phyloP scores from a whole-genome alignment of 2,113 vertebrate genomes.

The Chionodraco myersi region DNA sequence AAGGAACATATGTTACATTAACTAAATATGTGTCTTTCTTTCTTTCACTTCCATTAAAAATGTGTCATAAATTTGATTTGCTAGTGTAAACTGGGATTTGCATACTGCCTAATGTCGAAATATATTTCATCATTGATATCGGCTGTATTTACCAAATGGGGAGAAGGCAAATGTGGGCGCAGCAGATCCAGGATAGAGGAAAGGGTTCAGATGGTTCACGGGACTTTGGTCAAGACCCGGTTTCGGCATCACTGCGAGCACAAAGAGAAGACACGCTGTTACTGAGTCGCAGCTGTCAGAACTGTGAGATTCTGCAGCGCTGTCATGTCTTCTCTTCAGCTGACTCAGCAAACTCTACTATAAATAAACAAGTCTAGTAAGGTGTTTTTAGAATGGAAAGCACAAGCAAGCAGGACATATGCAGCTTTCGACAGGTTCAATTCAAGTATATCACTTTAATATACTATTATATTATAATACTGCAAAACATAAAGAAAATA shows the following conservation, averaged over 20 bases:
- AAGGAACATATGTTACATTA: background rate
- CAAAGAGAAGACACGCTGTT: constrained; percentile 31
- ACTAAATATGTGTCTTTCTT: background rate
- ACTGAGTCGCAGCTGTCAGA: constrained; percentile 5
- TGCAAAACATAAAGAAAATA: no score
- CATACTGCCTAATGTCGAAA: background rate
- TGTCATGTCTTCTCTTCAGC: background rate
- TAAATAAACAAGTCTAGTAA: constrained; percentile 32
- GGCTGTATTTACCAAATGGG: constrained; percentile 68
- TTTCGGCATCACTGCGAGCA: constrained; percentile 38
- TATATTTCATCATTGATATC: background rate
- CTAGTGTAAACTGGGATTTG: background rate
- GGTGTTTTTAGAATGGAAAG: constrained; percentile 4
- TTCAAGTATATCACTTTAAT: no score
- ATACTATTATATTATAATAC: no score
- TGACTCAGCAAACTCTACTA: constrained; percentile 26
- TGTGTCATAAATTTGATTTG: background rate
- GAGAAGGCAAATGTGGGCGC: constrained; percentile 66
- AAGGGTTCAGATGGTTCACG: constrained; percentile 64
- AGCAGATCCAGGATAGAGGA: constrained; percentile 38
- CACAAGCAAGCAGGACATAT: background rate
- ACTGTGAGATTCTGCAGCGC: constrained; percentile 1
- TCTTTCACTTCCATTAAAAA: background rate
- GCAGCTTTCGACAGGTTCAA: no score
- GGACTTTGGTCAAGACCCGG: constrained; percentile 53